Evolutionary conservation across 1,140 invertebrate genomes (phyloP).

Genomic region (Microplitis mediator): DNA sequence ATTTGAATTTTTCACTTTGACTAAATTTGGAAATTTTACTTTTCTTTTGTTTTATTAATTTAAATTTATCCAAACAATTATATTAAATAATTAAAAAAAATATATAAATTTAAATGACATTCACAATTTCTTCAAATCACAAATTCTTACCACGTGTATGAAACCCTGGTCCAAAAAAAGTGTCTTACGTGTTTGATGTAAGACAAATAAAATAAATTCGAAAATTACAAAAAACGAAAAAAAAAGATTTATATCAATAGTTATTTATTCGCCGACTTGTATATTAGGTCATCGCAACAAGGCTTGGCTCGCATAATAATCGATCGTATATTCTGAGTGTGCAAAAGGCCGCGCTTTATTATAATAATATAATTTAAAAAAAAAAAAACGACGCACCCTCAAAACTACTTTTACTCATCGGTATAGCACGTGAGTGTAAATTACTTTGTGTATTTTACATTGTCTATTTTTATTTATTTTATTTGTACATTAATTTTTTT

Average conservation of each 20-base stretch:
- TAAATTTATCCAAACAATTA: no score
- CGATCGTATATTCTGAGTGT: slow-evolving; percentile 36
- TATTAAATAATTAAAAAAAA: no score
- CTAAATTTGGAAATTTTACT: no score
- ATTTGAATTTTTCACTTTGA: no score
- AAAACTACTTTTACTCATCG: not conserved
- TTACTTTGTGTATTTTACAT: not conserved
- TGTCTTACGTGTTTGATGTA: no score
- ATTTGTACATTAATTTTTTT: not conserved
- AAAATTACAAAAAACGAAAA: not conserved
- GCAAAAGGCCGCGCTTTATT: not conserved
- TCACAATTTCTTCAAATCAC: no score
- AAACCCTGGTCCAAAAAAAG: no score
- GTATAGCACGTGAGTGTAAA: not conserved
- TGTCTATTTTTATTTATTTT: not conserved
- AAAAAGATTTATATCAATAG: not conserved
- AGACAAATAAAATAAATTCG: not conserved
- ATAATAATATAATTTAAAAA: not conserved
- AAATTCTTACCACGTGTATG: no score
- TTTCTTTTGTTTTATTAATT: no score
- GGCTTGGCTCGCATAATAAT: slow-evolving; percentile 43
- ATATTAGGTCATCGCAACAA: slow-evolving; percentile 41
- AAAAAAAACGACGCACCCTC: not conserved
- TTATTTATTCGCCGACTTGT: slow-evolving; percentile 25
- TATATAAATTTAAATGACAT: no score